phyloP scores from a whole-genome alignment of 2,888 invertebrate species.

The Meloe dianella region DNA sequence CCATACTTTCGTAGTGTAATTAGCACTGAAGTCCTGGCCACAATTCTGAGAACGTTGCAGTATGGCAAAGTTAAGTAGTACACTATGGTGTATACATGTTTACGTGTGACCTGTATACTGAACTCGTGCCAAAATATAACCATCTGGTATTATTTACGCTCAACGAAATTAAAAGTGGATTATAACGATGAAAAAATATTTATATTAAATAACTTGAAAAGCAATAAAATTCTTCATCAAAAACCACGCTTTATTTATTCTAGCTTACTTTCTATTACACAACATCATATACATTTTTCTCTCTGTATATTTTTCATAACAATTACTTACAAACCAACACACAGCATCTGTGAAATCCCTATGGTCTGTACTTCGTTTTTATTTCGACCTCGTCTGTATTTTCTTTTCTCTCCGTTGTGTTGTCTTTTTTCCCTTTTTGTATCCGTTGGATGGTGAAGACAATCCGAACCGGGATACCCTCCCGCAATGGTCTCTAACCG shows the following conservation, averaged over 20 bases:
- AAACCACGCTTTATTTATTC: not conserved
- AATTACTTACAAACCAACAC: not conserved
- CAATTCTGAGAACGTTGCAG: too few relatives aligned
- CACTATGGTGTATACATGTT: too few relatives aligned
- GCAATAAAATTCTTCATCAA: not conserved
- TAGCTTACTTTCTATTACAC: not conserved
- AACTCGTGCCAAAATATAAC: not conserved
- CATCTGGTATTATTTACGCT: not conserved
- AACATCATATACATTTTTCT: not conserved
- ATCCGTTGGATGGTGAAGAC: not conserved
- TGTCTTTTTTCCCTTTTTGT: not conserved
- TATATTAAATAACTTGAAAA: not conserved
- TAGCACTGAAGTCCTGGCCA: too few relatives aligned
- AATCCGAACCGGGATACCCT: not conserved
- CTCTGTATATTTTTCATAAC: not conserved
- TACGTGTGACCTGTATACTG: too few relatives aligned
- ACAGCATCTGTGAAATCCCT: not conserved
- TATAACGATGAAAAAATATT: not conserved
- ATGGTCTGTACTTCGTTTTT: not conserved
- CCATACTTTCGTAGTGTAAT: too few relatives aligned
- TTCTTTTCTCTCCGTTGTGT: not conserved
- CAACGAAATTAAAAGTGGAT: not conserved
- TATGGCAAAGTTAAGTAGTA: too few relatives aligned
- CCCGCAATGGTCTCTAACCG: slow-evolving; percentile 4
- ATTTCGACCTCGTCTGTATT: slow-evolving; percentile 2